A percentile compares a stretch with the other conserved stretches of the same genome.
Conservation (phyloP, 2,888 invertebrate species). For the Aphidius colemani region DNA sequence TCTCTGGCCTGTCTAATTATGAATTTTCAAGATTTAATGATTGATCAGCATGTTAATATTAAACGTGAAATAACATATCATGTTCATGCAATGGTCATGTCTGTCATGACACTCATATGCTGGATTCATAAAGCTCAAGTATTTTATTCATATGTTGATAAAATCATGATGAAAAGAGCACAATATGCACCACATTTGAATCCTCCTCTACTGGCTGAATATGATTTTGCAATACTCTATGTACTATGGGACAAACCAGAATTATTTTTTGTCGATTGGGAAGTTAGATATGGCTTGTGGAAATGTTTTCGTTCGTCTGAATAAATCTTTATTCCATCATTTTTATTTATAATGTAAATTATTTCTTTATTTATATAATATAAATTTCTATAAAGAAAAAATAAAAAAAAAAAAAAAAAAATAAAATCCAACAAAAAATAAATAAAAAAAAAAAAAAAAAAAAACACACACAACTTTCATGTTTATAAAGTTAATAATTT, state of each 20-base stretch:
- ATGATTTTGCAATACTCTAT: constrained; percentile 64
- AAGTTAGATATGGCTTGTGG: constrained; percentile 69
- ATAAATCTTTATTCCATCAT: too few relatives aligned
- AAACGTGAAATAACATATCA: constrained; percentile 58
- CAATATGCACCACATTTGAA: constrained; percentile 69
- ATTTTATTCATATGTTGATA: constrained; percentile 66
- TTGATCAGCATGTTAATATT: constrained; percentile 54
- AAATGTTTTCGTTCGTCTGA: constrained; percentile 62
- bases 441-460: too few relatives aligned
- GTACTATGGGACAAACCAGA: constrained; percentile 68
- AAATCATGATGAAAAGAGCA: constrained; percentile 64
- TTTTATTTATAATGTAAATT: too few relatives aligned
- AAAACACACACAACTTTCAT: too few relatives aligned
- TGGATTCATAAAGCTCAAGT: constrained; percentile 67
- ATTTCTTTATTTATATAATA: background rate
- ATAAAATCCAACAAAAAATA: too few relatives aligned
- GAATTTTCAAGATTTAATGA: constrained; percentile 66
- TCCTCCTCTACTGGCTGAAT: constrained; percentile 65
- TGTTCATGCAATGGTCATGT: constrained; percentile 66
- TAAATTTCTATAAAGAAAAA: too few relatives aligned
- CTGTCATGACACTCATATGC: constrained; percentile 67
- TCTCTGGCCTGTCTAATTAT: constrained; percentile 65
- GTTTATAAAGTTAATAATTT: too few relatives aligned
- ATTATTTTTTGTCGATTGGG: constrained; percentile 71
- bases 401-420: too few relatives aligned